Evolutionary conservation across 1,140 invertebrate genomes (phyloP).

Genomic region (Plectrocnemia conspersa): DNA sequence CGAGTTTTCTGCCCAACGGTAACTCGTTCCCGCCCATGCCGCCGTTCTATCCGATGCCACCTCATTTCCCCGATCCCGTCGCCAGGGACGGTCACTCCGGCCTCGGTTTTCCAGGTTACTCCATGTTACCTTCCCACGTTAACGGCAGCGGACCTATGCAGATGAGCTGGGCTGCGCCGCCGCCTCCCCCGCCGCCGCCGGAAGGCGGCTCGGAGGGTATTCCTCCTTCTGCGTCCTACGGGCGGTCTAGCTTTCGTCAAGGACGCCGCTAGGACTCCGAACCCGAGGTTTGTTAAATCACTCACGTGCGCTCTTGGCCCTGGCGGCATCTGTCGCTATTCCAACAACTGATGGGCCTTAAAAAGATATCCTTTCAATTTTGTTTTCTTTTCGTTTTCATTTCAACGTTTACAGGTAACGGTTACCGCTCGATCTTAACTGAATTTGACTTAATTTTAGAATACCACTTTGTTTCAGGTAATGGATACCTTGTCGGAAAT

Average conservation of each 20-base stretch:
- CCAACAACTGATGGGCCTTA: constrained; percentile 17
- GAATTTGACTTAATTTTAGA: constrained; percentile 22
- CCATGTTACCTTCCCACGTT: constrained; percentile 34
- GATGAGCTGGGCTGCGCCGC: constrained; percentile 32
- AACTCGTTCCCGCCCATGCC: constrained; percentile 12
- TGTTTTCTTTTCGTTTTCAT: constrained; percentile 8
- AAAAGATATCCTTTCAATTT: constrained; percentile 15
- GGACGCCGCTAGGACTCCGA: constrained; percentile 26
- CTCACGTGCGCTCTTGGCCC: constrained; percentile 18
- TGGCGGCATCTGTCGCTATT: constrained; percentile 19
- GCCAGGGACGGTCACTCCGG: too few species aligned
- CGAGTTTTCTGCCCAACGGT: constrained; percentile 9
- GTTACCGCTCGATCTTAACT: not conserved
- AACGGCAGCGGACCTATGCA: constrained; percentile 25
- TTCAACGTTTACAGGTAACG: constrained; percentile 5
- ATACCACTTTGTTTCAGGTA: constrained; percentile 32
- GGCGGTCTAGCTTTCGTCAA: constrained; percentile 23
- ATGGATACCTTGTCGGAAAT: constrained; percentile 34
- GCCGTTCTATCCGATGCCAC: constrained; percentile 14
- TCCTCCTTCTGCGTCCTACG: constrained; percentile 18
- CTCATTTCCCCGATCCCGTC: constrained; percentile 2
- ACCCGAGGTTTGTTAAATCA: constrained; percentile 29
- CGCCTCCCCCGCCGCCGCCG: constrained; percentile 29
- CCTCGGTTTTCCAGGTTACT: constrained; percentile 18
- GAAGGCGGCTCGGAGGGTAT: constrained; percentile 16